Evolutionary conservation across 2,113 vertebrate species (phyloP).

Genomic region (Solea solea): DNA sequence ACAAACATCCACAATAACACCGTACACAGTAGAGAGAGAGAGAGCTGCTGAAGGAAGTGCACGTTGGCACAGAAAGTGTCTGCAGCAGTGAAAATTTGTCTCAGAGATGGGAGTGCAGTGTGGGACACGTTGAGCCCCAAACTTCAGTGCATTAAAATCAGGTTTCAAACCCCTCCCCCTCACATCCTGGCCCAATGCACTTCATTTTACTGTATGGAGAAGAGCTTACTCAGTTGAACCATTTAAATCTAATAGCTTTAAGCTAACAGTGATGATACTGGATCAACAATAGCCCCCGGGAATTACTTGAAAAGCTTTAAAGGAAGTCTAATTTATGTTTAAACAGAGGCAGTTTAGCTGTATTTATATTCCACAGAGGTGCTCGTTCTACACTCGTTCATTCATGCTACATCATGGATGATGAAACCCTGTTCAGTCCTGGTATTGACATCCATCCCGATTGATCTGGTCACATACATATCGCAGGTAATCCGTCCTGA

Average conservation of each 20-base stretch:
- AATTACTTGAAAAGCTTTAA: constrained; percentile 47
- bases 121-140: no score
- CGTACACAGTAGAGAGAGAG: no score
- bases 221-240: constrained; percentile 46
- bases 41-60: not conserved
- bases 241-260: constrained; percentile 51
- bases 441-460: no score
- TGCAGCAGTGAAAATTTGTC: constrained; percentile 20
- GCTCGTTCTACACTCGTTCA: not conserved
- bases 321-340: constrained; percentile 30
- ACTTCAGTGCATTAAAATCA: not conserved
- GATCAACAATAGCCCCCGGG: constrained; percentile 38
- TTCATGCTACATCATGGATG: no score
- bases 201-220: constrained; percentile 38
- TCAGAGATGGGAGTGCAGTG: not conserved
- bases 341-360: not conserved
- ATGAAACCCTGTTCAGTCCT: no score
- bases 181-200: not conserved
- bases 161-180: not conserved
- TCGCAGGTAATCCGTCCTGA: no score
- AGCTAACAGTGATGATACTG: constrained; percentile 47
- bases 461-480: no score
- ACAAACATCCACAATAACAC: no score
- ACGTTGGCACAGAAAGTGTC: not conserved
- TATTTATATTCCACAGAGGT: constrained; percentile 1